Evolutionary conservation across 1,140 invertebrate species (phyloP), one percentile per base, ranked within the genome.

Genomic region (Solenopsis fugax): DNA sequence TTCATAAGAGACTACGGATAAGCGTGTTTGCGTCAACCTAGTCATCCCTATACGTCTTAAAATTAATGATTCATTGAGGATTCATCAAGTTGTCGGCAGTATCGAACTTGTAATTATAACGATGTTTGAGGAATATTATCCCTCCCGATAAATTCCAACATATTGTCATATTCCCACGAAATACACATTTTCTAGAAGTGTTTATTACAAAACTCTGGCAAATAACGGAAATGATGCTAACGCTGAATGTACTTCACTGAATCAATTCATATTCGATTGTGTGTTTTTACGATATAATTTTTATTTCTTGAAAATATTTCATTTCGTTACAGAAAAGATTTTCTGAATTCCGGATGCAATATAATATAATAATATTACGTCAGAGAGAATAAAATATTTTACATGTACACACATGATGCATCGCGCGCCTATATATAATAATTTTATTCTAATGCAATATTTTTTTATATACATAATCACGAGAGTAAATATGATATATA

Each of bases 21-120:
- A 65, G 2, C 12, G 60, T 34, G 7, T 69, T 41, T 48, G 13
- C 50, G 45, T n/a, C 16, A 48, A 41, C 12, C 9, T 18, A 4
- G 62, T 24, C 34, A 18, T 41, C 1, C 18, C 76, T 52, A 13
- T 5, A 3, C n/a, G 10, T 13, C 12, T 80, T 24, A 54, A 80
- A 80, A 80, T 67, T 52, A 80, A 69, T 60, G n/a, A 41, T 69
- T 80, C 34, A 80, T 80, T 80, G 54, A 67, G 41, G 41, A 56
- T 45, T 21, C 48, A 21, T 2, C 54, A 24, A n/a, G n/a, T n/a
- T 34, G 16, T 45, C 37, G 62, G 54, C 34, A n/a, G 4, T 69
- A 67, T 24, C 58, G 5, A 2, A 41, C n/a, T 67, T 54, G 16
- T 69, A 80, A 80, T 80, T 69, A 69, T 69, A 13, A 80, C 12